A percentile compares a stretch with the other conserved stretches of the same genome.
phyloP scores from a whole-genome alignment of 2,888 invertebrate species.

The Polyommatus iphigenia region DNA sequence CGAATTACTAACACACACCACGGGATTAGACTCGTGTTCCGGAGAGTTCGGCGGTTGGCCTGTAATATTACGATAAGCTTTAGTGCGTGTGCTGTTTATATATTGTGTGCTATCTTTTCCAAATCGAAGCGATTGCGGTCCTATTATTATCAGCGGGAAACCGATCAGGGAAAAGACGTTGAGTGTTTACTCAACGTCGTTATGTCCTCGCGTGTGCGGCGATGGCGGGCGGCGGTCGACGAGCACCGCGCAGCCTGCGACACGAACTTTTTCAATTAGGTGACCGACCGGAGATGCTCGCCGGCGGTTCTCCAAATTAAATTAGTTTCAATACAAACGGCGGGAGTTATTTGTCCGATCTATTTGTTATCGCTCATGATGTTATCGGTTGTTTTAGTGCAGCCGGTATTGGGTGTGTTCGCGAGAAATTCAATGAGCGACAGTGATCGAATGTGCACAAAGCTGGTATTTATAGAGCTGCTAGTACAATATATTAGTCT shows the following conservation, averaged over 20 bases:
- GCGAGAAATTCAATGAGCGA: neutral
- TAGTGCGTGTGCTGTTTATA: neutral
- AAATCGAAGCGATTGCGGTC: neutral
- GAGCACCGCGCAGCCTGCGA: constrained; percentile 47
- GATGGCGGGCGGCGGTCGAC: constrained; percentile 37
- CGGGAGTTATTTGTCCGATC: constrained; percentile 10
- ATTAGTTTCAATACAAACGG: constrained; percentile 59
- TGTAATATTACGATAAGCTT: neutral
- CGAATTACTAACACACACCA: neutral
- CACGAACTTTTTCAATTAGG: constrained; percentile 73
- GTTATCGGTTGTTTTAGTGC: neutral
- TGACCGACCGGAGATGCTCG: constrained; percentile 48
- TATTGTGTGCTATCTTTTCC: neutral
- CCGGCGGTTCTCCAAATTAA: constrained; percentile 59
- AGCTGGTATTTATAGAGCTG: neutral
- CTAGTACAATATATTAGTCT: neutral
- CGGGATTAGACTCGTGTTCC: neutral
- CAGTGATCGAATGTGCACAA: neutral
- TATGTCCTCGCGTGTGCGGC: neutral
- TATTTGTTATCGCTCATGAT: constrained; percentile 4
- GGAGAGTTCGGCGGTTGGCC: neutral
- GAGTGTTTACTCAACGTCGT: neutral
- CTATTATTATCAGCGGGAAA: neutral
- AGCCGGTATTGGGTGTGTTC: neutral
- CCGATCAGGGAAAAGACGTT: neutral